Conservation (phyloP, 2,113 vertebrate genomes). For the Labeo catla region DNA sequence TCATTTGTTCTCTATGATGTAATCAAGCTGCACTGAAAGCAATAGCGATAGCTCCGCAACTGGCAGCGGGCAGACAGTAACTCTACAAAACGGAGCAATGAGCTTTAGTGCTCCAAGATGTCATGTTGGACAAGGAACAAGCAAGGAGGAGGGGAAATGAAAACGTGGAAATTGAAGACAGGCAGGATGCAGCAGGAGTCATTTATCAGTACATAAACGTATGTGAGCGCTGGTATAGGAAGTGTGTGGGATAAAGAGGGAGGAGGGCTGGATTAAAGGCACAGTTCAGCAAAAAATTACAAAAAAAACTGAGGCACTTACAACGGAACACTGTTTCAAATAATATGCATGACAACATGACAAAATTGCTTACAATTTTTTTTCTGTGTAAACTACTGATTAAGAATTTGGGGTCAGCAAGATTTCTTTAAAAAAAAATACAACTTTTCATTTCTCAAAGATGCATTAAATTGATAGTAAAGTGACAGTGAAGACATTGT, state of each 20-base stretch:
- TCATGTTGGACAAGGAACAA: slow-evolving; percentile 28
- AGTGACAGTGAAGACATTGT: neutral
- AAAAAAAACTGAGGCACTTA: too few relatives aligned
- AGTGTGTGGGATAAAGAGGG: neutral
- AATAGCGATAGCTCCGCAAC: slow-evolving; percentile 42
- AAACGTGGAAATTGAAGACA: slow-evolving; percentile 45
- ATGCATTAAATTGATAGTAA: neutral
- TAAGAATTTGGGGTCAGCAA: neutral
- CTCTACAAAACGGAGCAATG: slow-evolving; percentile 35
- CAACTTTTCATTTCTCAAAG: neutral
- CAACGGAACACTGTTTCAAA: neutral
- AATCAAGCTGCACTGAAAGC: slow-evolving; percentile 45
- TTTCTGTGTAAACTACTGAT: neutral
- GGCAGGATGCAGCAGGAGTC: slow-evolving; percentile 27
- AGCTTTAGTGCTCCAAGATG: slow-evolving; percentile 27
- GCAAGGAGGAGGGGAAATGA: slow-evolving; percentile 2
- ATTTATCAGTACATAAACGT: slow-evolving; percentile 5
- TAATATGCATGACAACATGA: neutral
- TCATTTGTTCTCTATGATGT: slow-evolving; percentile 52
- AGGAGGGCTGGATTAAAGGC: neutral
- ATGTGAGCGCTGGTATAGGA: neutral
- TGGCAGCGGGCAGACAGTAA: slow-evolving; percentile 45
- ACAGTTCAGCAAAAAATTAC: neutral
- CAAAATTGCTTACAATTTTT: neutral
- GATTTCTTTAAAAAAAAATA: neutral